Evolutionary conservation across 2,888 invertebrate species (phyloP), one percentile per base, ranked within the genome.

Genomic region (Hoplodrina ambigua): DNA sequence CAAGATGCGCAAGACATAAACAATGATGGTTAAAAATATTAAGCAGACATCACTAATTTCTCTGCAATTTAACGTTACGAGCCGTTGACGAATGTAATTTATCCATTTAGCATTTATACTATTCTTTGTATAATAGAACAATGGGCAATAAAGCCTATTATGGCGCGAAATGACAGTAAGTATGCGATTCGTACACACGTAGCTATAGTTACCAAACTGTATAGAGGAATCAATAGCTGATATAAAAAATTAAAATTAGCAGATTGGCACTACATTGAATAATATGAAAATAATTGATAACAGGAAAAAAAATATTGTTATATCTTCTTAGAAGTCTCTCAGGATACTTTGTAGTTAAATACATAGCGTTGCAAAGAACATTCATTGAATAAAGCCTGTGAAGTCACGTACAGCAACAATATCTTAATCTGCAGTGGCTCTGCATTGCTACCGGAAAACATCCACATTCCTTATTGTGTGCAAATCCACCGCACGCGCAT

Each of bases 51-150:
- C 15, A 44, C 55, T 13, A 79, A 69, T 80, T 78, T 75, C 58
- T 66, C 56, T 67, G 67, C 53, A 54, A 67, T 81, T 77, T 74
- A 77, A 65, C 75, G 71, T 50, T 69, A 79, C 78, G 72, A 75
- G 74, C 69, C 20, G 78, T 84, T 72, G 70, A 78, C 71, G 78
- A 84, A 85, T 77, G 82, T 86, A 85, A 85, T 82, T 87, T 82
- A 85, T 84, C 86, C 83, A 85, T 88, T 89, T 88, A 83, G 88
- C 82, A 86, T 88, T 86, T 86, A 83, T 84, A 88, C 80, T 86
- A 85, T 84, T 87, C 86, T 77, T 88, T 88, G 89, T 90, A 80
- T 85, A 78, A 63, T 62, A 78, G 82, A 90, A 92, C 91, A 92
- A 92, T 91, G 77, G 88, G 70, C 67, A 82, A 88, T 91, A 87